These are phyloP conservation scores for Diprion similis DNA, from an alignment of 1,140 invertebrate species.

Conservation along the genomic window DNA sequence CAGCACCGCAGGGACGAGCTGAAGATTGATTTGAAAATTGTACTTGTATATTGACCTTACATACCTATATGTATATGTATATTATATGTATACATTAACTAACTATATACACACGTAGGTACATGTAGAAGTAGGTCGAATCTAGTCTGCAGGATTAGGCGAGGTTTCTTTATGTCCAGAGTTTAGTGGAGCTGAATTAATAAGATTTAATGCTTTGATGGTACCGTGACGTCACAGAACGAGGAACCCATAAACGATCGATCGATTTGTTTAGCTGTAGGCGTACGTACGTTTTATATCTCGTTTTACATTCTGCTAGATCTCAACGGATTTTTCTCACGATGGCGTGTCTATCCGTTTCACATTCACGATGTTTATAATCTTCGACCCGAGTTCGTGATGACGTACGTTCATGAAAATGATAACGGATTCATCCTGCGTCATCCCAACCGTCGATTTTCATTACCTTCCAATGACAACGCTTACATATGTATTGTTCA, in stretches of 20 bases:
- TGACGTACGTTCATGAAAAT: too few species aligned
- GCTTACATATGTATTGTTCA: too few species aligned
- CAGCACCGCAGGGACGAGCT: too few species aligned
- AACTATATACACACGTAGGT: neutral
- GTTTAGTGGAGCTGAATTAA: conserved; percentile 13
- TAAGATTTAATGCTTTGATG: neutral
- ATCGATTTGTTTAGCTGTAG: neutral
- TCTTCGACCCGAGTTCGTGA: too few species aligned
- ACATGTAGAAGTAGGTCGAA: neutral
- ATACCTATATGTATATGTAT: too few species aligned
- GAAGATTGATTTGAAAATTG: too few species aligned
- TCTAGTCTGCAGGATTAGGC: neutral
- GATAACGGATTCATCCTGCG: too few species aligned
- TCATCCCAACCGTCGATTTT: too few species aligned
- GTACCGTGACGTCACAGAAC: neutral
- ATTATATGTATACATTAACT: neutral
- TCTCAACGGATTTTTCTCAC: neutral
- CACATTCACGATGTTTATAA: neutral
- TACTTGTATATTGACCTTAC: too few species aligned
- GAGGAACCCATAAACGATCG: neutral
- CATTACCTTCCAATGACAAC: too few species aligned
- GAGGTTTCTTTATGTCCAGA: neutral
- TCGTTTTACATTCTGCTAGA: neutral
- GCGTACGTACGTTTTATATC: too few species aligned
- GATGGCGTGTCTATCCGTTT: neutral